A percentile compares a stretch with the other conserved stretches of the same genome.
Evolutionary conservation across 2,888 invertebrate species (phyloP).

Genomic region (Ferdinandea cuprea): DNA sequence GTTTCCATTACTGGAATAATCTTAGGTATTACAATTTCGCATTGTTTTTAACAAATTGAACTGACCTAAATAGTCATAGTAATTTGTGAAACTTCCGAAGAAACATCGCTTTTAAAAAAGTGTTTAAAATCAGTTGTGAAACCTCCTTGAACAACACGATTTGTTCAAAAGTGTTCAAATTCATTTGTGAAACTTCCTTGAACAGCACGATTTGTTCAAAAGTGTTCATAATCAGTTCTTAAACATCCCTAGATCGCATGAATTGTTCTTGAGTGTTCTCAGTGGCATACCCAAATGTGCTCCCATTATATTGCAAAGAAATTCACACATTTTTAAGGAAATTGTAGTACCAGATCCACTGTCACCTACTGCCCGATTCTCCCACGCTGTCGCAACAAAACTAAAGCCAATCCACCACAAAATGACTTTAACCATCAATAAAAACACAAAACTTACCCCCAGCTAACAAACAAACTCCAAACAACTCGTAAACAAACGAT

Average conservation of each 20-base stretch:
- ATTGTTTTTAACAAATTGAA: too few species aligned
- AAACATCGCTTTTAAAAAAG: too few species aligned
- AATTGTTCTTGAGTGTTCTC: background rate
- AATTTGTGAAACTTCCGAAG: too few species aligned
- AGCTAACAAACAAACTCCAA: conserved; percentile 74
- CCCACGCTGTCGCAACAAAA: conserved; percentile 47
- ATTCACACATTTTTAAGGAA: too few species aligned
- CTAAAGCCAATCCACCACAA: conserved; percentile 31
- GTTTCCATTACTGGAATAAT: too few species aligned
- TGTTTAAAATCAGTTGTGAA: background rate
- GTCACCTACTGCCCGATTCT: conserved; percentile 12
- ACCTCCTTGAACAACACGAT: background rate
- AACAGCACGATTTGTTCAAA: background rate
- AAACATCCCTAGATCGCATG: too few species aligned
- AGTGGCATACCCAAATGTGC: too few species aligned
- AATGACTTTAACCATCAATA: conserved; percentile 60
- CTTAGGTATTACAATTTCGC: too few species aligned
- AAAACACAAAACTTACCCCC: conserved; percentile 58
- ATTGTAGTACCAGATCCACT: too few species aligned
- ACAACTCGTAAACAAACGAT: conserved; percentile 64
- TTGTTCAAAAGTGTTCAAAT: background rate
- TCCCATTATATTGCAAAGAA: too few species aligned
- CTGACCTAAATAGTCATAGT: too few species aligned
- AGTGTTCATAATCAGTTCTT: background rate
- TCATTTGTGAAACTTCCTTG: too few species aligned